Percentiles rank a stretch among this genome's conserved stretches.
phyloP scores from a whole-genome alignment of 2,888 invertebrate genomes.

The Caenorhabditis becei region DNA sequence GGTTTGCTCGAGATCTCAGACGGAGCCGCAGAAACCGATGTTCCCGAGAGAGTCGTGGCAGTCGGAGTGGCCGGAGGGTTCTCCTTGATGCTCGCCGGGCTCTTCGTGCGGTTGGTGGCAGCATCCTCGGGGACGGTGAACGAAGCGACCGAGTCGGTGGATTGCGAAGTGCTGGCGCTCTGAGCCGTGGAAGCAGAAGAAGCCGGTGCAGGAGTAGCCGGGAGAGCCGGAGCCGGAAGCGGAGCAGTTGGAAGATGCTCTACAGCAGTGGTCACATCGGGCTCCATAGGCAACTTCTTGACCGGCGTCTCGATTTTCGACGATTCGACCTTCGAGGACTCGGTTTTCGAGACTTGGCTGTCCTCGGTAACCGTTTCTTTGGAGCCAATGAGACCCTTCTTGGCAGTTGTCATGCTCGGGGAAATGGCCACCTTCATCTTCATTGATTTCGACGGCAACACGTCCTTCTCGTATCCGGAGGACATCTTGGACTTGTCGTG shows the following conservation, averaged over 20 bases:
- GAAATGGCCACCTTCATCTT: constrained; percentile 51
- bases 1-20: neutral
- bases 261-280: constrained; percentile 34
- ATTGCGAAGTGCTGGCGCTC: constrained; percentile 18
- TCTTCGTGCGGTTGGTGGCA: neutral
- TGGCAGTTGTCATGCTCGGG: constrained; percentile 23
- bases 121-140: constrained; percentile 35
- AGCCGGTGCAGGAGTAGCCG: too few species aligned
- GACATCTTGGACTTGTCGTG: constrained; percentile 34
- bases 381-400: constrained; percentile 19
- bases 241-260: neutral
- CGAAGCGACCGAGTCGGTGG: constrained; percentile 32
- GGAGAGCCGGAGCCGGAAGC: neutral
- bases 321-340: constrained; percentile 3
- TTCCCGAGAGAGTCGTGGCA: constrained; percentile 40
- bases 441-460: constrained; percentile 56
- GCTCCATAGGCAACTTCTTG: constrained; percentile 6
- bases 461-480: constrained; percentile 47
- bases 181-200: neutral
- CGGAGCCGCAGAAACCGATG: constrained; percentile 11
- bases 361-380: constrained; percentile 27
- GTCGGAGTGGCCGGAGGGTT: constrained; percentile 32
- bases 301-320: neutral
- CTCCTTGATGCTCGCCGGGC: neutral
- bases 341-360: constrained; percentile 26